phyloP scores from a whole-genome alignment of 2,113 vertebrate species.

The Pithys albifrons region DNA sequence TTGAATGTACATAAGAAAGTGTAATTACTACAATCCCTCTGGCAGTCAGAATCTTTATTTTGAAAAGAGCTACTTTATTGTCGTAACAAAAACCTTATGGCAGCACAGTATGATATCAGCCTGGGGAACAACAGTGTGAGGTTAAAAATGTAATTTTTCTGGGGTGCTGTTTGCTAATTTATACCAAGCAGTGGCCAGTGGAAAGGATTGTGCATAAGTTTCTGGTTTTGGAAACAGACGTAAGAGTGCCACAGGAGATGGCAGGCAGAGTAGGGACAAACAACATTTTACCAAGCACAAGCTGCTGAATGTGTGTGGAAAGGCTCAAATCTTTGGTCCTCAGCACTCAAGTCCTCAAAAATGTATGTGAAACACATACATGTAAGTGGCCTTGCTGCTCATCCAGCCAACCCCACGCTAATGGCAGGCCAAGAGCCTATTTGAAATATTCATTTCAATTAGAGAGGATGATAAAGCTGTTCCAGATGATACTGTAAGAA shows the following conservation, averaged over 20 bases:
- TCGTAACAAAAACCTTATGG: not conserved
- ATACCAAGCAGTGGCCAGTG: not conserved
- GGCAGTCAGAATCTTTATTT: not conserved
- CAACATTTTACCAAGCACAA: not conserved
- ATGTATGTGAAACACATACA: accelerated
- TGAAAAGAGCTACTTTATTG: not conserved
- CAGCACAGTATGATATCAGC: accelerated
- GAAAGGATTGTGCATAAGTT: not conserved
- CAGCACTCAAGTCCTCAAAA: not conserved
- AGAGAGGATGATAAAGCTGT: not conserved
- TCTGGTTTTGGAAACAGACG: accelerated
- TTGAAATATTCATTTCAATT: not conserved
- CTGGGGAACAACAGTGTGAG: not conserved
- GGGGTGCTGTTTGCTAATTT: not conserved
- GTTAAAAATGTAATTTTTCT: not conserved
- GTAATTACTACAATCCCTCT: not conserved
- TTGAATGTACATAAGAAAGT: not conserved
- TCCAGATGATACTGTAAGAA: not conserved
- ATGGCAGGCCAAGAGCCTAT: accelerated
- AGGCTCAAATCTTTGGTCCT: not conserved
- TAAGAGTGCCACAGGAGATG: not conserved
- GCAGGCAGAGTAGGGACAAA: not conserved
- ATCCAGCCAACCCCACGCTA: accelerated
- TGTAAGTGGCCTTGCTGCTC: not conserved
- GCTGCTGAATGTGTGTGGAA: not conserved